These are phyloP conservation scores for Lapara coniferarum DNA, from an alignment of 2,888 invertebrate species.

Conservation along the genomic window DNA sequence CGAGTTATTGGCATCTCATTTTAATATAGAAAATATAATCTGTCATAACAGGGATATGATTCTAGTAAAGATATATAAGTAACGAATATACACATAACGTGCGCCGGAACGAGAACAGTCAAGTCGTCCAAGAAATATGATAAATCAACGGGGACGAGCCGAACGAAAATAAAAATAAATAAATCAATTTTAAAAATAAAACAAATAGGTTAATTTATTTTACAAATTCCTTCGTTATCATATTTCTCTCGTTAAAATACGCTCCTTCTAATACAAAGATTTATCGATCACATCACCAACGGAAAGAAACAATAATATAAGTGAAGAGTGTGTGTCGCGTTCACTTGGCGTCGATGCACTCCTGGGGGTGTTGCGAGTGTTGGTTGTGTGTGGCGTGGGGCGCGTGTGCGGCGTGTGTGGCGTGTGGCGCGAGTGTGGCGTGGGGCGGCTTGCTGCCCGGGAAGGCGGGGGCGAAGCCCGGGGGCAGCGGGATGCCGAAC, in stretches of 20 bases:
- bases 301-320: conserved; percentile 64
- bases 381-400: conserved; percentile 65
- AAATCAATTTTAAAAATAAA: conserved; percentile 75
- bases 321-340: conserved; percentile 41
- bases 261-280: conserved; percentile 82
- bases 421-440: conserved; percentile 24
- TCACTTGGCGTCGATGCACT: conserved; percentile 83
- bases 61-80: conserved; percentile 64
- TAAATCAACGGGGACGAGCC: conserved; percentile 36
- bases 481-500: conserved; percentile 66
- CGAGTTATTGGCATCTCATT: conserved; percentile 73
- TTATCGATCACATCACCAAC: conserved; percentile 79
- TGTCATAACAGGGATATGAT: conserved; percentile 74
- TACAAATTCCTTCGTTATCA: conserved; percentile 83
- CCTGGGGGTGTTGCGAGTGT: conserved; percentile 67
- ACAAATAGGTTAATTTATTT: conserved; percentile 83
- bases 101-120: conserved; percentile 52
- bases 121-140: conserved; percentile 66
- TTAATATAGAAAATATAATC: conserved; percentile 79
- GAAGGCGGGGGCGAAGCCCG: conserved; percentile 73
- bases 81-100: conserved; percentile 69
- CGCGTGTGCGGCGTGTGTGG: conserved; percentile 25
- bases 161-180: conserved; percentile 47
- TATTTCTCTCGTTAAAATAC: conserved; percentile 83
- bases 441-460: conserved; percentile 32